Percentiles rank a stretch among this genome's conserved stretches.
phyloP scores from a whole-genome alignment of 2,797 vertebrate genomes.

The Aythya fuligula region DNA sequence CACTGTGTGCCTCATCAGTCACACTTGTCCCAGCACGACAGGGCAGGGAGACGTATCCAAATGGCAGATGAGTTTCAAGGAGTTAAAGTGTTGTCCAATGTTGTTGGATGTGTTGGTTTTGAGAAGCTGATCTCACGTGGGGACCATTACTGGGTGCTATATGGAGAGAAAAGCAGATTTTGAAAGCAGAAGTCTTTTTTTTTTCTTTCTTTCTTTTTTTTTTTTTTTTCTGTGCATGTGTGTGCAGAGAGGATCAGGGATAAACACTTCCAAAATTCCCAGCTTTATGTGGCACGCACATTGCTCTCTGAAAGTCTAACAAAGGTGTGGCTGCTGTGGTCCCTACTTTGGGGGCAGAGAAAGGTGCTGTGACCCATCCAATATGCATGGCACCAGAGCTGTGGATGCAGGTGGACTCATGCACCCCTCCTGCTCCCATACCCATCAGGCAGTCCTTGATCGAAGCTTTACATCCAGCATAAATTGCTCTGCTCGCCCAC shows the following conservation, averaged over 20 bases:
- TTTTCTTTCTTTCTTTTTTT: not conserved
- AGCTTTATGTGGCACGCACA: fast-evolving
- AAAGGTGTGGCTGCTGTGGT: fast-evolving
- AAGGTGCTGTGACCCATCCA: not conserved
- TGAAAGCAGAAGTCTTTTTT: not conserved
- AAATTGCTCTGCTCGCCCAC: not conserved
- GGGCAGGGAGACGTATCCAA: not conserved
- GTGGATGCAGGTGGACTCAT: not conserved
- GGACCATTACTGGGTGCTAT: not conserved
- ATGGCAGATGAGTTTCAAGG: not conserved
- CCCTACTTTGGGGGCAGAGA: not conserved
- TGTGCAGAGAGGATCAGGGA: not conserved
- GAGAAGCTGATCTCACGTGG: not conserved
- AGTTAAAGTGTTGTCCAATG: not conserved
- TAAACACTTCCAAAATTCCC: not conserved
- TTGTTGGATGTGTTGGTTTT: not conserved
- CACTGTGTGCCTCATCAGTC: not conserved
- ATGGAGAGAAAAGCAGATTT: not conserved
- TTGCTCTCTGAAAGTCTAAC: not conserved
- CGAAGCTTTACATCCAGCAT: not conserved
- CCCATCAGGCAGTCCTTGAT: not conserved
- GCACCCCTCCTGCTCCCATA: not conserved
- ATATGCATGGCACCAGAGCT: fast-evolving
- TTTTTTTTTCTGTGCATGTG: too few relatives aligned
- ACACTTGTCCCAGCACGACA: not conserved